Base-by-base conservation (phyloP, 2,797 vertebrate species). In the Gephyroberyx darwinii region DNA sequence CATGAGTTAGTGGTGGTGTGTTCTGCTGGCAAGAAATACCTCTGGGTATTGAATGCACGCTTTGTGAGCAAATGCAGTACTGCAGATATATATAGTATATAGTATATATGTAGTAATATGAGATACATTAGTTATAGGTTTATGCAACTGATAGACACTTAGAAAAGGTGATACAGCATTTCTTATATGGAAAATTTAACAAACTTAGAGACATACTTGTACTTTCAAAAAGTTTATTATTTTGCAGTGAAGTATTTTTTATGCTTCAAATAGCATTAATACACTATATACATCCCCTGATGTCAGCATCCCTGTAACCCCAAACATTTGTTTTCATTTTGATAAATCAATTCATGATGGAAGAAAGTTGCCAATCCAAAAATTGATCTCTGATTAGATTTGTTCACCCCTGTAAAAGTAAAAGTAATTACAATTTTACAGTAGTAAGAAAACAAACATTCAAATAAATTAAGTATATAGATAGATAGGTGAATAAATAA, bases 221-320 rank as follows among this genome's bases (percentile, higher is more conserved):
- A 59, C 71, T 80, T 90, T 81, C 60, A 89, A 84, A 82, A 20
- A 13, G 69, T 89, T 86, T 89, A 84, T 86, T 90, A 41, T 81
- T 83, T 54, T 80, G 69, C 56, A 76, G 74, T 75, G 43, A 85
- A 80, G 58, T 17, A 12, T 19, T 55, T 69, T 17, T 71, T 70
- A 19, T 10, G 14, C 72, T 75, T 68, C 55, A 75, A 85, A 68
- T 63, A 59, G 73, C 59, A 86, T 76, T 81, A 77, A 86, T 83
- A 84, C 63, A 51, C 22, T 69, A 51, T 59, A 78, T 17, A 37
- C 71, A 69, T 78, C 76, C 69, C 77, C 85, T 86, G 84, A 89
- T 77, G 50, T 86, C 71, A 58, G 66, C 71, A 47, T 87, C 72
- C 78, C 83, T 86, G 69, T 74, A 75, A 65, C 75, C 56, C 67